Percentiles rank a stretch among this genome's conserved stretches.
phyloP scores from a whole-genome alignment of 2,113 vertebrate species.

The Rhineura floridana region DNA sequence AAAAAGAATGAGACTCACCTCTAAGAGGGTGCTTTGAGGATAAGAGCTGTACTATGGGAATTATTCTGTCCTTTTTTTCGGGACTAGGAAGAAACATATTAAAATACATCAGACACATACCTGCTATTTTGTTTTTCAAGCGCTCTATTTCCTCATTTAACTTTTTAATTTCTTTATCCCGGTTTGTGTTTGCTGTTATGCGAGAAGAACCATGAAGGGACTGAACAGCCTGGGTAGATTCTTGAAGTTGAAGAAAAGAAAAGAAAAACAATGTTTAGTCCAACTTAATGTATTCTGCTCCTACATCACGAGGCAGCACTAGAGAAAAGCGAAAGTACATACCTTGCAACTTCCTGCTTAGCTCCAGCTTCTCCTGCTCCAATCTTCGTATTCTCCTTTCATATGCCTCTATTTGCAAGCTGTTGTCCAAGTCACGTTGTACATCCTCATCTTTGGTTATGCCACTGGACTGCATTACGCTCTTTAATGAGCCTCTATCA shows the following conservation, averaged over 20 bases:
- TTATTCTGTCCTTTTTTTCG: slow-evolving; percentile 14
- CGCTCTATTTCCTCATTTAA: slow-evolving; percentile 95
- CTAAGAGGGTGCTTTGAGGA: background rate
- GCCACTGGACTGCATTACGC: slow-evolving; percentile 60
- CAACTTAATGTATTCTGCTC: background rate
- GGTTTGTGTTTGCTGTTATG: slow-evolving; percentile 75
- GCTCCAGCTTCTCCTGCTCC: slow-evolving; percentile 94
- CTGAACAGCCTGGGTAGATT: slow-evolving; percentile 88
- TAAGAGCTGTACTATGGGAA: background rate
- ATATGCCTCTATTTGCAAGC: slow-evolving; percentile 88
- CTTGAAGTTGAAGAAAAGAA: slow-evolving; percentile 64
- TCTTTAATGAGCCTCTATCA: slow-evolving; percentile 81
- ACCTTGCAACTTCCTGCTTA: slow-evolving; percentile 93
- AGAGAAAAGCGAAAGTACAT: background rate
- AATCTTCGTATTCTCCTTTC: slow-evolving; percentile 89
- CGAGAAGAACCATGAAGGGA: slow-evolving; percentile 81
- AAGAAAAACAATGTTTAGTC: background rate
- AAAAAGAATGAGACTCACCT: background rate
- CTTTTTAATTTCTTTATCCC: slow-evolving; percentile 93
- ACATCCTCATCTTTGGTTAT: slow-evolving; percentile 71
- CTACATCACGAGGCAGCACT: background rate
- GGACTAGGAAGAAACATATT: background rate
- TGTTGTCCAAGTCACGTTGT: slow-evolving; percentile 75
- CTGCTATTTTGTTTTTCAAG: slow-evolving; percentile 91
- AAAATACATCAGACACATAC: slow-evolving; percentile 65